phyloP scores from a whole-genome alignment of 2,797 vertebrate genomes.

The Sphaeramia orbicularis region DNA sequence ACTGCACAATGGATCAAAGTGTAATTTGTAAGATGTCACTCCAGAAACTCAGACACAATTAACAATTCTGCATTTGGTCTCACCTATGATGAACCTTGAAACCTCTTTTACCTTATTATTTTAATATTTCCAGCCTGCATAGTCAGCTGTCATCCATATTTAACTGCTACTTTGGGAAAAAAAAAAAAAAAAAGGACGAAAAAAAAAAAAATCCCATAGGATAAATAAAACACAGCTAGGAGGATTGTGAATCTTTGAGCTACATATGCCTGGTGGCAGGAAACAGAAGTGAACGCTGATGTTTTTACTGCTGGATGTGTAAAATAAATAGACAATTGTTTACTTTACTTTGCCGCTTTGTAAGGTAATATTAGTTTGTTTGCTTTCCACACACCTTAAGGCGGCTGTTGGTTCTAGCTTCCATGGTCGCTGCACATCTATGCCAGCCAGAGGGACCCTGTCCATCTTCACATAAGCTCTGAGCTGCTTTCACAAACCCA shows the following conservation, averaged over 20 bases:
- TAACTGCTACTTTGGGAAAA: background rate
- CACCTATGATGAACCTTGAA: background rate
- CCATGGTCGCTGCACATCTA: constrained; percentile 2
- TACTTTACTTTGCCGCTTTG: too few species aligned
- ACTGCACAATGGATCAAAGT: constrained; percentile 4
- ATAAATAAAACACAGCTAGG: background rate
- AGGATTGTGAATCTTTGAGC: background rate
- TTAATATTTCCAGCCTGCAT: too few species aligned
- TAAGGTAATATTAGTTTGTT: constrained; percentile 3
- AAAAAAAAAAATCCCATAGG: too few species aligned
- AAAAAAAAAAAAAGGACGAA: background rate
- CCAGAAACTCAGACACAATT: constrained; percentile 2
- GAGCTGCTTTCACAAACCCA: constrained; percentile 33
- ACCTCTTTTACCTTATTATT: background rate
- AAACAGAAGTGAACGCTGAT: constrained; percentile 2
- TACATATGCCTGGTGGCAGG: background rate
- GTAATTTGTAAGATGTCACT: constrained; percentile 20
- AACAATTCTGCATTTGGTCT: constrained; percentile 12
- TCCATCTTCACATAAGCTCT: constrained; percentile 20
- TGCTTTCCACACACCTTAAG: constrained; percentile 10
- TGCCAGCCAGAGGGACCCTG: constrained; percentile 14
- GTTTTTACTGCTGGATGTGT: too few species aligned
- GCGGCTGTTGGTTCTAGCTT: background rate
- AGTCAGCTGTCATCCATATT: background rate
- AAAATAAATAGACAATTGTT: too few species aligned